Evolutionary conservation across 2,113 vertebrate species (phyloP).

Genomic region (Pelodiscus sinensis): DNA sequence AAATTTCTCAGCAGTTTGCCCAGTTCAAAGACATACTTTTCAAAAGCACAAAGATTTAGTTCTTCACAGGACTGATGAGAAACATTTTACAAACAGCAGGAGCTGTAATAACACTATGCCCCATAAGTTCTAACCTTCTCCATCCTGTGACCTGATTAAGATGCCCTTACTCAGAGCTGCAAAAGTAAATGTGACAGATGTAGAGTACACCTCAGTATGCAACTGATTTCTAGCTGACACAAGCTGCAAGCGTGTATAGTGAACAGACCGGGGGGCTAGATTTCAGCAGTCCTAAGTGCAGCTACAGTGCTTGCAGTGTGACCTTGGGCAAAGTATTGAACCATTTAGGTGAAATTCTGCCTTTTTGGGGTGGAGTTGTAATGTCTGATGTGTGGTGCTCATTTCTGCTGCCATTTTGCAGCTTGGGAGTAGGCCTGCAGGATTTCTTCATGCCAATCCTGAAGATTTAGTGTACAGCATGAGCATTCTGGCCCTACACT

Average conservation of each 20-base stretch:
- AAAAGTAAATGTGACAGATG: neutral
- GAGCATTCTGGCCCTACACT: neutral
- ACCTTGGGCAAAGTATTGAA: neutral
- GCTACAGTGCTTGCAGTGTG: neutral
- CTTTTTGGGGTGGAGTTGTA: neutral
- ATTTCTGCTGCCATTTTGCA: neutral
- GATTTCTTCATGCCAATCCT: neutral
- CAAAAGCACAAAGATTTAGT: neutral
- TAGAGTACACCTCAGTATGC: rapidly evolving
- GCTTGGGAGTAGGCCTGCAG: neutral
- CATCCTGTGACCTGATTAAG: neutral
- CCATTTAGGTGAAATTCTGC: neutral
- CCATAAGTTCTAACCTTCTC: neutral
- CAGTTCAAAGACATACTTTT: neutral
- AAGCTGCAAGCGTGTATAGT: neutral
- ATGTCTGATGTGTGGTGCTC: neutral
- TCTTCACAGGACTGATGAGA: slow-evolving; percentile 58
- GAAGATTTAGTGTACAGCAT: neutral
- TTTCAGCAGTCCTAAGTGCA: neutral
- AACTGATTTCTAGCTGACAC: neutral
- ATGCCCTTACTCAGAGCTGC: neutral
- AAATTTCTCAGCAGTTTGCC: slow-evolving; percentile 46
- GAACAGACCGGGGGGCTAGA: neutral
- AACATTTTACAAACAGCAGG: slow-evolving; percentile 55
- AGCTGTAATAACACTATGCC: neutral